Conservation (phyloP, 2,113 vertebrate species). For the Indicator indicator region DNA sequence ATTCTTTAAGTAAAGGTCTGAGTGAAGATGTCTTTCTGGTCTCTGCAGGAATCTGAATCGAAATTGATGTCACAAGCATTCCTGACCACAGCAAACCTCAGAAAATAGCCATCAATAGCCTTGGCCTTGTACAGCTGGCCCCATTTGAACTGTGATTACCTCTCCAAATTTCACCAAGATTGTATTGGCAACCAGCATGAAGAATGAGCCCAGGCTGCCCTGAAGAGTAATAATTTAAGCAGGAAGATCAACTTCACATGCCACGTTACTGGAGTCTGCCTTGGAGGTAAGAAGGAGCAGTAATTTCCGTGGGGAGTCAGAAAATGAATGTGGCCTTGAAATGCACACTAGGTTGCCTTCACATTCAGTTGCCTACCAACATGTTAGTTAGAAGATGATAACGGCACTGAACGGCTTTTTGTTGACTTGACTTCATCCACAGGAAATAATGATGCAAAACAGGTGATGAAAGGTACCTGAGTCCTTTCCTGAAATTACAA, state of each 20-base stretch:
- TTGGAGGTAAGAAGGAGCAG: not conserved
- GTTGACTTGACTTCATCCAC: not conserved
- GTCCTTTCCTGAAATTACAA: not conserved
- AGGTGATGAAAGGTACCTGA: not conserved
- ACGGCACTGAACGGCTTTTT: not conserved
- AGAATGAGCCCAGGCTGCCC: not conserved
- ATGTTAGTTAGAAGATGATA: not conserved
- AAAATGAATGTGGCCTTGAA: not conserved
- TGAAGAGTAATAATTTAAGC: not conserved
- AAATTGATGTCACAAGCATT: not conserved
- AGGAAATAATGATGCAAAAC: not conserved
- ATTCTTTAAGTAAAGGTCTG: not conserved
- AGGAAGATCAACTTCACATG: not conserved
- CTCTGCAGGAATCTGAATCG: not conserved
- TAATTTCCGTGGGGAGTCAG: not conserved
- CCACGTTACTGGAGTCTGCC: not conserved
- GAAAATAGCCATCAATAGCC: not conserved
- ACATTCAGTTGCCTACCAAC: not conserved
- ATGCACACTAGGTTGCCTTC: not conserved
- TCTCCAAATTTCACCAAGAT: not conserved
- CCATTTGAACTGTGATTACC: not conserved
- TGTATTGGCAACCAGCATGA: not conserved
- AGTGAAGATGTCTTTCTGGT: not conserved
- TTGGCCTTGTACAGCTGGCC: not conserved
- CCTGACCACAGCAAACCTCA: not conserved